These are phyloP conservation scores for Telmatochromis sp. DNA, from an alignment of 2,113 vertebrate species.

Conservation along the genomic window DNA sequence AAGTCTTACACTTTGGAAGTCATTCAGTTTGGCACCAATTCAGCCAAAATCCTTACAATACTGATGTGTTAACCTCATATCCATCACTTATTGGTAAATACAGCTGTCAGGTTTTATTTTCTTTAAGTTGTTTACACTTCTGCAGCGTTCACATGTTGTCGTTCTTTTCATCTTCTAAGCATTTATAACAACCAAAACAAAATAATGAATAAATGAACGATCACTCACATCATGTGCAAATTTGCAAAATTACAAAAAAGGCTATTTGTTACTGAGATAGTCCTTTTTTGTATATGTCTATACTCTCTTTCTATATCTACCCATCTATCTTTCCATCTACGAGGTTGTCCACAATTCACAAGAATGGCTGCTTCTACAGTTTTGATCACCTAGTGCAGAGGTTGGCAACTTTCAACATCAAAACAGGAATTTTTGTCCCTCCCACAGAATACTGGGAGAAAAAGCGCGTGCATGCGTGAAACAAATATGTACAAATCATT, in stretches of 20 bases:
- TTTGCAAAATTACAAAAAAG: not conserved
- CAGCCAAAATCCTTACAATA: not conserved
- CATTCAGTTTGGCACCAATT: not conserved
- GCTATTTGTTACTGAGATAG: not conserved
- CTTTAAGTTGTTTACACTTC: not conserved
- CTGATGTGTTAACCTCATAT: not conserved
- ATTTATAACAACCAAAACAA: not conserved
- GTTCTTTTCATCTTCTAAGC: not conserved
- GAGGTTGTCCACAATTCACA: not conserved
- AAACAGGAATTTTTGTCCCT: not conserved
- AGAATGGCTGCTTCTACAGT: not conserved
- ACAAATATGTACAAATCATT: not conserved
- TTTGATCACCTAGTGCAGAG: not conserved
- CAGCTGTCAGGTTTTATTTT: not conserved
- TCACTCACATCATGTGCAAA: not conserved
- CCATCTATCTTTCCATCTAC: not conserved
- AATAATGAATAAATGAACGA: not conserved
- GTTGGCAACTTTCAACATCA: not conserved
- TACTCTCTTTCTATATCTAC: not conserved
- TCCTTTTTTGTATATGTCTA: not conserved
- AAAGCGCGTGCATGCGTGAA: accelerated
- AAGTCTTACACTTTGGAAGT: not conserved
- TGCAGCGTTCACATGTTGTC: not conserved
- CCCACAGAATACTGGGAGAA: not conserved
- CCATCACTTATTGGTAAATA: not conserved